Percentiles rank a stretch among this genome's conserved stretches.
phyloP scores from a whole-genome alignment of 2,888 invertebrate genomes.

The Polyommatus icarus region DNA sequence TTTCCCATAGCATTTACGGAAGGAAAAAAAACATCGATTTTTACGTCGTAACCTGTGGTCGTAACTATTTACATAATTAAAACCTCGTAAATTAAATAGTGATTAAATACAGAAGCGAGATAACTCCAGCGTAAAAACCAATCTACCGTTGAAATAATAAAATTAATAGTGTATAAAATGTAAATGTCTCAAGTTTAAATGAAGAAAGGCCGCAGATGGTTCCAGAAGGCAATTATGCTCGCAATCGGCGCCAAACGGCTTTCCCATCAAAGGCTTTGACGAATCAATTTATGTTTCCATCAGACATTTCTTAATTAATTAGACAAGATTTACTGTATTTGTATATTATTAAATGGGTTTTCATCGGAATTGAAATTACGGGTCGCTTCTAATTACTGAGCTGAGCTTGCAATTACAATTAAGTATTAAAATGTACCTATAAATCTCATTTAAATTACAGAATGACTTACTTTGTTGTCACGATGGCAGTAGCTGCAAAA shows the following conservation, averaged over 20 bases:
- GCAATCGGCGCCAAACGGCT: slow-evolving; percentile 48
- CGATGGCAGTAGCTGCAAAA: neutral
- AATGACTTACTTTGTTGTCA: neutral
- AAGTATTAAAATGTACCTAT: slow-evolving; percentile 22
- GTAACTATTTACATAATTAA: neutral
- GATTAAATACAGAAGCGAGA: neutral
- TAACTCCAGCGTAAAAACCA: neutral
- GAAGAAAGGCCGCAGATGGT: slow-evolving; percentile 57
- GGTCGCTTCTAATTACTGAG: slow-evolving; percentile 3
- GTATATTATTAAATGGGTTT: slow-evolving; percentile 25
- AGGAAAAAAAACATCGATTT: neutral
- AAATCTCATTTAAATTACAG: neutral
- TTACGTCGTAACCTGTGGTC: no score
- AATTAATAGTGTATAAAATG: slow-evolving; percentile 28
- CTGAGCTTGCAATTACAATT: slow-evolving; percentile 9
- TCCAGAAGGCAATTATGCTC: slow-evolving; percentile 56
- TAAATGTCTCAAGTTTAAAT: slow-evolving; percentile 25
- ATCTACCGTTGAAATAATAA: neutral
- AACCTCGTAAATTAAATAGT: neutral
- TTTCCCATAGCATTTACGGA: neutral
- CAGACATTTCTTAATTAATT: slow-evolving; percentile 39
- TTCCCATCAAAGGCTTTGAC: slow-evolving; percentile 48
- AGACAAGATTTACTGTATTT: slow-evolving; percentile 28
- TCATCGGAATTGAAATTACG: slow-evolving; percentile 5
- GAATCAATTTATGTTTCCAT: slow-evolving; percentile 36